phyloP scores from a whole-genome alignment of 2,888 invertebrate genomes.

The Apodemia zela region DNA sequence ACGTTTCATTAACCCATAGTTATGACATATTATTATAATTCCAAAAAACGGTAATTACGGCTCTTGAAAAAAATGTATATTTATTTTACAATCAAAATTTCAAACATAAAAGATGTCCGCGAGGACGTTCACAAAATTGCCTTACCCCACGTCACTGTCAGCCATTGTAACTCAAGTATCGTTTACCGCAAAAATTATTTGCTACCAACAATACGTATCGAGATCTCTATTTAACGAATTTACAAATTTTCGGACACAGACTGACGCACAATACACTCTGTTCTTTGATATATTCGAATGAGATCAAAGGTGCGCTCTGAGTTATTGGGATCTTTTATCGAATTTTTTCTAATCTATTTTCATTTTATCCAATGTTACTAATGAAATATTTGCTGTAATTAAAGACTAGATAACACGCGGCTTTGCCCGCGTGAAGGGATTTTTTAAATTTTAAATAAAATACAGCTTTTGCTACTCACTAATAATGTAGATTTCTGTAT shows the following conservation, averaged over 20 bases:
- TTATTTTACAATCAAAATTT: constrained; percentile 1
- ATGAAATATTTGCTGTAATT: no score
- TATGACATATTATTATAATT: no score
- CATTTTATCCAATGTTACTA: no score
- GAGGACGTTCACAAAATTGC: background rate
- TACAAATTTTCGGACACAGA: constrained; percentile 53
- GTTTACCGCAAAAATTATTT: constrained; percentile 77
- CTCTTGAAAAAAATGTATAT: background rate
- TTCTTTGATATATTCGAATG: constrained; percentile 40
- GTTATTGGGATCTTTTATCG: background rate
- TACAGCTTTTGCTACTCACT: no score
- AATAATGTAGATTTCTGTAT: no score
- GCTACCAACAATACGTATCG: constrained; percentile 54
- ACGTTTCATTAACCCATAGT: no score
- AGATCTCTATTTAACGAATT: constrained; percentile 74
- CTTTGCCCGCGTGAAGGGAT: no score
- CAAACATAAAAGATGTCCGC: background rate
- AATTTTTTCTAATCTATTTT: no score
- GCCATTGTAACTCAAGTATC: constrained; percentile 66
- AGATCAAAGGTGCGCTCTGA: constrained; percentile 44
- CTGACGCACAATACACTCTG: constrained; percentile 40
- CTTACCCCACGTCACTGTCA: constrained; percentile 63
- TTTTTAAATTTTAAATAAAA: no score
- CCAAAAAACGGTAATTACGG: no score
- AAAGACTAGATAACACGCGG: no score